Percentiles rank a stretch among this genome's conserved stretches.
Conservation (phyloP, 1,140 invertebrate species). For the Steinernema feltiae region DNA sequence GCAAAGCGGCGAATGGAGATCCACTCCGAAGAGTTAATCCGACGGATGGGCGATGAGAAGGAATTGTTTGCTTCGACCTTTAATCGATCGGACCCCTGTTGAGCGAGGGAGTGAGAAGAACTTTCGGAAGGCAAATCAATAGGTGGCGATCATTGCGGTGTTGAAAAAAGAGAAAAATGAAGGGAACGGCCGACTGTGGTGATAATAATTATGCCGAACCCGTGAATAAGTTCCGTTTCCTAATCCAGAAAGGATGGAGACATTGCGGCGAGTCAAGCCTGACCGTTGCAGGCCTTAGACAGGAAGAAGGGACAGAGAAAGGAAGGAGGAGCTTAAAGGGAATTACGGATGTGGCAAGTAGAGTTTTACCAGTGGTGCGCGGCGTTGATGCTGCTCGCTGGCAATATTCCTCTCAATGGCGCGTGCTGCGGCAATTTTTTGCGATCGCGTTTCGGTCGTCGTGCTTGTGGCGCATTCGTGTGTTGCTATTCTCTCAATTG, state of each 20-base stretch:
- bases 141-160: neutral
- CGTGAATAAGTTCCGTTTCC: neutral
- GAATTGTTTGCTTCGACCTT: constrained; percentile 15
- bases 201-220: neutral
- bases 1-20: neutral
- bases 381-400: constrained; percentile 3
- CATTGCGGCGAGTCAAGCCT: neutral
- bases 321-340: constrained; percentile 14
- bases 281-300: neutral
- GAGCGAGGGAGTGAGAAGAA: constrained; percentile 9
- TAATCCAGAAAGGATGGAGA: neutral
- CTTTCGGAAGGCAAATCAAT: constrained; percentile 4
- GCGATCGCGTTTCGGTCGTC: neutral
- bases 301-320: neutral
- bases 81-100: constrained; percentile 13
- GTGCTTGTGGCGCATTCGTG: neutral
- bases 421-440: neutral
- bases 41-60: neutral
- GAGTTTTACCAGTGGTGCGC: constrained; percentile 14
- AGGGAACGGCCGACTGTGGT: neutral
- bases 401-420: constrained; percentile 3
- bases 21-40: constrained; percentile 11
- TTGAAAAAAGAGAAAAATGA: neutral
- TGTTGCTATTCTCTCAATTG: neutral
- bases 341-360: constrained; percentile 15